phyloP scores from a whole-genome alignment of 1,140 invertebrate species.

The Pararge aegeria region DNA sequence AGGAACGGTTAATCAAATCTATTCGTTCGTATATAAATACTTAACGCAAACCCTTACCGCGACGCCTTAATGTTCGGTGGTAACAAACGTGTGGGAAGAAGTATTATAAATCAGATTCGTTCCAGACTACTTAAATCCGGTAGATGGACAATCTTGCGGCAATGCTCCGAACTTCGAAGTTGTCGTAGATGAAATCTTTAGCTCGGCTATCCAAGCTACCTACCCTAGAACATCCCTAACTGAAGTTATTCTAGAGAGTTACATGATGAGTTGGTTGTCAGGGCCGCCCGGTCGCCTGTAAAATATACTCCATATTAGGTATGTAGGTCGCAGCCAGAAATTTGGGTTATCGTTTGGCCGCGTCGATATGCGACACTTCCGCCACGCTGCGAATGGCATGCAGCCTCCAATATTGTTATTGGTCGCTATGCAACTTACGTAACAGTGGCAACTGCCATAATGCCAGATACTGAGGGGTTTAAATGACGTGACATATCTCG shows the following conservation, averaged over 20 bases:
- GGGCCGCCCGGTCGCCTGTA: conserved; percentile 44
- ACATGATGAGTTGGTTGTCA: conserved; percentile 34
- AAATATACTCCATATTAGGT: conserved; percentile 53
- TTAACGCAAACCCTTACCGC: too few relatives aligned
- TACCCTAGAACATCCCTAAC: neutral
- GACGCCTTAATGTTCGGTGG: too few relatives aligned
- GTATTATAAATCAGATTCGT: too few relatives aligned
- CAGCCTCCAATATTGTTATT: conserved; percentile 56
- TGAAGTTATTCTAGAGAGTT: too few relatives aligned
- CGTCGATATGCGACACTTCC: conserved; percentile 75
- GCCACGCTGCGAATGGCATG: conserved; percentile 59
- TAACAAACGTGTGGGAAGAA: too few relatives aligned
- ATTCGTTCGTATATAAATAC: too few relatives aligned
- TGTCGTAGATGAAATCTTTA: too few relatives aligned
- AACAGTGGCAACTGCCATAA: conserved; percentile 37
- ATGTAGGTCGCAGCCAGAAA: conserved; percentile 71
- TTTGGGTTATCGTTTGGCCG: conserved; percentile 75
- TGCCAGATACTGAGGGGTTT: conserved; percentile 43
- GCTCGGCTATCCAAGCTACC: too few relatives aligned
- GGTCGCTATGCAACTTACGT: conserved; percentile 50
- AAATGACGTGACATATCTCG: conserved; percentile 37
- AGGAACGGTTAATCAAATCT: too few relatives aligned
- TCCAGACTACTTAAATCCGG: too few relatives aligned
- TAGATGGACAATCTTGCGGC: too few relatives aligned
- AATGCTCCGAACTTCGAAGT: too few relatives aligned